Evolutionary conservation across 35 echinoderm and acorn worm species (phyloP).

Genomic region (Amphiura filiformis): DNA sequence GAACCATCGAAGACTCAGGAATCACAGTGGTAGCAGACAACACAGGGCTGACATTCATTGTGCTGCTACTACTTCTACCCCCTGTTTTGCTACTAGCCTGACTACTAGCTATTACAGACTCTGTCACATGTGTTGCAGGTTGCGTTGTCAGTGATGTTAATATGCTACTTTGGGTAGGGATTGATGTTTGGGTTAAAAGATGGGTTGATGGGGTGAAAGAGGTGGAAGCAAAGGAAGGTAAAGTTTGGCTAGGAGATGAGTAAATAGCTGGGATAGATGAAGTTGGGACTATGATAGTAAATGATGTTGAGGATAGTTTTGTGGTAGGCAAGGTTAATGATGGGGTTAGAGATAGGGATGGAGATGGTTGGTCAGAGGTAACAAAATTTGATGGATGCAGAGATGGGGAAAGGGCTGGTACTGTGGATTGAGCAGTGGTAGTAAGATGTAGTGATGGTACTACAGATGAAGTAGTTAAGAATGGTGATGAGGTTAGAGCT

Average conservation of each 20-base stretch:
- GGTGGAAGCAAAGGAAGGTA: not conserved
- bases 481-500: not conserved
- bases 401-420: not conserved
- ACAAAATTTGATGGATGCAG: too few species aligned
- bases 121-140: not conserved
- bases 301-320: not conserved
- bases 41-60: not conserved
- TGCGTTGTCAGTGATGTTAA: too few species aligned
- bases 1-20: not conserved
- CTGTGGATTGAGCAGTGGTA: not conserved
- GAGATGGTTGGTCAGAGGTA: not conserved
- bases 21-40: not conserved
- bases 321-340: not conserved
- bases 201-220: not conserved
- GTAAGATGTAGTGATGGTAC: not conserved
- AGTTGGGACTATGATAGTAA: not conserved
- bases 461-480: not conserved
- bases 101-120: not conserved
- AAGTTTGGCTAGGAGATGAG: not conserved
- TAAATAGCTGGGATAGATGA: not conserved
- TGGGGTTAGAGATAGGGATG: not conserved
- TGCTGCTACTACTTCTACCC: not conserved
- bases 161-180: not conserved
- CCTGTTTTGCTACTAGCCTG: not conserved
- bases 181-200: not conserved